Percentiles rank a stretch among this genome's conserved stretches.
phyloP scores from a whole-genome alignment of 2,113 vertebrate species.

The Tenrec ecaudatus region DNA sequence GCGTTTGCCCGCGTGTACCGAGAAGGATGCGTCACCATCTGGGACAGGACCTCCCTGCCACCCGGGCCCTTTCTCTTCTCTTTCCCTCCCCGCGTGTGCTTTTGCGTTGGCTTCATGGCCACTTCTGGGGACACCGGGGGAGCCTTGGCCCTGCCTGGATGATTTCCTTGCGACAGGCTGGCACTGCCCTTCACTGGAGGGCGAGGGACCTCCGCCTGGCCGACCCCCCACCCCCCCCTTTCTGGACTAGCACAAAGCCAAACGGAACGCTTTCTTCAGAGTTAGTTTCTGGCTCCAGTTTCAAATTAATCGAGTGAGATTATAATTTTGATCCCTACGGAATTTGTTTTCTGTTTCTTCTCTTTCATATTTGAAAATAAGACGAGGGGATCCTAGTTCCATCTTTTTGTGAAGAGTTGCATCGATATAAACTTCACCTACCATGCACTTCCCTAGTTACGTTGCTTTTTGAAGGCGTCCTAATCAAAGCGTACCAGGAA shows the following conservation, averaged over 20 bases:
- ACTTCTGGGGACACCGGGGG: neutral
- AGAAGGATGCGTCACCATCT: slow-evolving; percentile 63
- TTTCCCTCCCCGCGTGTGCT: neutral
- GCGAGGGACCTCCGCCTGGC: neutral
- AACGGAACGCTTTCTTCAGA: neutral
- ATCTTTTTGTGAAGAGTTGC: neutral
- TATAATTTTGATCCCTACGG: slow-evolving; percentile 9
- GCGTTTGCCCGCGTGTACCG: slow-evolving; percentile 41
- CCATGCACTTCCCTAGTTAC: too few species aligned
- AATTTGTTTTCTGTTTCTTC: neutral
- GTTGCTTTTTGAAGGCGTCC: too few species aligned
- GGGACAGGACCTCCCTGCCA: slow-evolving; percentile 48
- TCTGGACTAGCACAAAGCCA: neutral
- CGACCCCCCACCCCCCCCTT: neutral
- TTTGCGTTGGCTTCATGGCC: neutral
- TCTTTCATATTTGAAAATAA: slow-evolving; percentile 52
- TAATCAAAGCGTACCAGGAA: too few species aligned
- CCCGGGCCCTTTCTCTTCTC: slow-evolving; percentile 24
- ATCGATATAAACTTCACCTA: too few species aligned
- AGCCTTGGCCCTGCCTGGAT: neutral
- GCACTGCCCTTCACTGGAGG: neutral
- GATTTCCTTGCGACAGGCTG: neutral
- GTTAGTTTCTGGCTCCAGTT: slow-evolving; percentile 20
- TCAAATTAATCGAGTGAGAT: slow-evolving; percentile 58
- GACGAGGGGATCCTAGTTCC: neutral